phyloP scores from a whole-genome alignment of 2,888 invertebrate species.

The Melikaiella ostensackeni region DNA sequence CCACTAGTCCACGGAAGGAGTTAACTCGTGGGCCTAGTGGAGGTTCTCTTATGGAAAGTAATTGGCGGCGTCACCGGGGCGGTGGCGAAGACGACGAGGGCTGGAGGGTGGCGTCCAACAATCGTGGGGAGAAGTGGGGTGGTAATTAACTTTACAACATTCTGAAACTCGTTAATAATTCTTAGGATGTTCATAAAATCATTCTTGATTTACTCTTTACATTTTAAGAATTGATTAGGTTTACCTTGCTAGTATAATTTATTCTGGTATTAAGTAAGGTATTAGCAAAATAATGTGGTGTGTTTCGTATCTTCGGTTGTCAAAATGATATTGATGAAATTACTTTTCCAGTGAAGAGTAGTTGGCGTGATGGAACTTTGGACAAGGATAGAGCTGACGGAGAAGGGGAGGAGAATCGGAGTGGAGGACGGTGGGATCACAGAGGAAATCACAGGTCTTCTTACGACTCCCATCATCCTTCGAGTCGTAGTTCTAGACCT shows the following conservation, averaged over 20 bases:
- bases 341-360: conserved; percentile 67
- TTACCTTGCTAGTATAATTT: background rate
- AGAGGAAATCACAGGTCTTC: conserved; percentile 72
- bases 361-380: conserved; percentile 78
- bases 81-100: conserved; percentile 79
- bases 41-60: conserved; percentile 74
- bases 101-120: conserved; percentile 77
- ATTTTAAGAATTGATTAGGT: too few species aligned
- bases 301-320: background rate
- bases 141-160: conserved; percentile 47
- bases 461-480: conserved; percentile 72
- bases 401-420: conserved; percentile 65
- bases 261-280: conserved; percentile 9
- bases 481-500: conserved; percentile 70
- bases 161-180: background rate
- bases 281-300: background rate
- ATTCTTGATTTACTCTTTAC: background rate
- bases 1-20: conserved; percentile 80
- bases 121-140: conserved; percentile 80
- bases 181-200: background rate
- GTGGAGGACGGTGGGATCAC: conserved; percentile 72
- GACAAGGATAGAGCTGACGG: conserved; percentile 71
- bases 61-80: conserved; percentile 79
- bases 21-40: conserved; percentile 76
- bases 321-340: background rate